These are phyloP conservation scores for Mus caroli DNA, from an alignment of 2,797 vertebrate genomes.

Conservation along the genomic window DNA sequence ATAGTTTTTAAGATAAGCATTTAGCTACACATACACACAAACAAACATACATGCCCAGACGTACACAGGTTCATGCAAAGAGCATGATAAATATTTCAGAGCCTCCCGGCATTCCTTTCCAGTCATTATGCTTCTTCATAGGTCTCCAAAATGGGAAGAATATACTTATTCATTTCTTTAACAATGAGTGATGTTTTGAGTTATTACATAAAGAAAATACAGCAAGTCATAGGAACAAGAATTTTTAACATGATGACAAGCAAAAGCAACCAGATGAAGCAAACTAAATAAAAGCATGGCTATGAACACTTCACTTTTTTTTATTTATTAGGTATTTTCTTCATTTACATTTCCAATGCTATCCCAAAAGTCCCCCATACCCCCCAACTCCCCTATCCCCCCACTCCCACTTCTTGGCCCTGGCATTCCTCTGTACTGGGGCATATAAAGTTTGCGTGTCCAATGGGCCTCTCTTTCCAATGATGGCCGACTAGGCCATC, in stretches of 20 bases:
- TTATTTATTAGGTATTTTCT: too few relatives aligned
- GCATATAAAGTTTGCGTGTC: too few relatives aligned
- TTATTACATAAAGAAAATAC: not conserved
- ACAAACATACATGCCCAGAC: too few relatives aligned
- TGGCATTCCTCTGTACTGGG: too few relatives aligned
- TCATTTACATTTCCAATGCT: too few relatives aligned
- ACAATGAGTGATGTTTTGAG: not conserved
- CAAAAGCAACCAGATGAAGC: not conserved
- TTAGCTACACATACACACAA: not conserved
- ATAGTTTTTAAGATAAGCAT: not conserved
- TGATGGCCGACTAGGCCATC: too few relatives aligned
- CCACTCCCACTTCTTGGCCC: too few relatives aligned
- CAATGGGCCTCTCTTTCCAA: too few relatives aligned
- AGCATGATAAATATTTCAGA: not conserved
- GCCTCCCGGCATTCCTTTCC: too few relatives aligned
- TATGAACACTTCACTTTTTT: not conserved
- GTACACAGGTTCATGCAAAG: not conserved
- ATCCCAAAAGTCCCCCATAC: too few relatives aligned
- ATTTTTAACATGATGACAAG: not conserved
- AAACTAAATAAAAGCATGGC: not conserved
- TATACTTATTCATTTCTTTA: not conserved
- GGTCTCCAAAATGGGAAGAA: not conserved
- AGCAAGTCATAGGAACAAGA: not conserved
- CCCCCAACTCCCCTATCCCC: too few relatives aligned
- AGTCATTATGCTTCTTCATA: not conserved